Evolutionary conservation across 2,113 vertebrate genomes (phyloP).

Genomic region (Pogonocichla stellata): DNA sequence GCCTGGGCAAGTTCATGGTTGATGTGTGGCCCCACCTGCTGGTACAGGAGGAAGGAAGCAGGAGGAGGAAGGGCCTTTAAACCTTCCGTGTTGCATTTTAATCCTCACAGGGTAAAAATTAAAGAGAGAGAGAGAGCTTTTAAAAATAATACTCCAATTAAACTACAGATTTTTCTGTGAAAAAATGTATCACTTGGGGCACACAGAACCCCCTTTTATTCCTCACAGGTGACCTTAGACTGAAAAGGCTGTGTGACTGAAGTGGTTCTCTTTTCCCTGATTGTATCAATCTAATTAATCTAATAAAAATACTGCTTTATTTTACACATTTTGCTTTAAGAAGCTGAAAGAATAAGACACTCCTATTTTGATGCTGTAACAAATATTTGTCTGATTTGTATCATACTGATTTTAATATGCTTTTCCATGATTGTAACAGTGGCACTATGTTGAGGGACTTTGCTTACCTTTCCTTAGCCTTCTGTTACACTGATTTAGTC

Average conservation of each 20-base stretch:
- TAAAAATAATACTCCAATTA: neutral
- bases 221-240: neutral
- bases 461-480: neutral
- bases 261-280: neutral
- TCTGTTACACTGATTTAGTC: neutral
- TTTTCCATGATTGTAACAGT: neutral
- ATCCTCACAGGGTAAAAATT: accelerated
- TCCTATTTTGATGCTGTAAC: neutral
- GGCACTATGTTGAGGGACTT: neutral
- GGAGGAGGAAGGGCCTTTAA: neutral
- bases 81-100: neutral
- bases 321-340: neutral
- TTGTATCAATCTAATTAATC: neutral
- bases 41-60: neutral
- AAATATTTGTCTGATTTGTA: neutral
- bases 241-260: neutral
- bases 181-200: neutral
- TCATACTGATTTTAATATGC: neutral
- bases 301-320: neutral
- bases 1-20: neutral
- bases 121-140: neutral
- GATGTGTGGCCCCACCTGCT: conserved; percentile 45
- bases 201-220: neutral
- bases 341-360: neutral
- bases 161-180: neutral